These are phyloP conservation scores for Corythucha ciliata DNA, from an alignment of 2,888 invertebrate species.

Conservation along the genomic window DNA sequence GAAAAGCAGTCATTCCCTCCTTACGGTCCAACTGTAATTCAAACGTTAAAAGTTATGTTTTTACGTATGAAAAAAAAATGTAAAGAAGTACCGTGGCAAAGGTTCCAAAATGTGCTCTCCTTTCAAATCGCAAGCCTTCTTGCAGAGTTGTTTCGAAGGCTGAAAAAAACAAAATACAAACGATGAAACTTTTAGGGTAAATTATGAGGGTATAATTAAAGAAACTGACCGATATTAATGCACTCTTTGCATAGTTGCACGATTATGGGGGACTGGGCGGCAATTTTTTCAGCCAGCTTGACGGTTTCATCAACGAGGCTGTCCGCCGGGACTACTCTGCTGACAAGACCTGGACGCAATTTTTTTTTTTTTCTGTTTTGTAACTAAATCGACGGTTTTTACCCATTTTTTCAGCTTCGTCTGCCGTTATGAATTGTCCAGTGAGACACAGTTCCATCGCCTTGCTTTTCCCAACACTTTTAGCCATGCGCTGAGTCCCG, in stretches of 20 bases:
- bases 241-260: constrained; percentile 82
- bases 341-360: constrained; percentile 64
- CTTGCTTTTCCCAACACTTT: constrained; percentile 86
- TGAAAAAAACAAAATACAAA: too few relatives aligned
- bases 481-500: constrained; percentile 83
- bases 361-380: too few relatives aligned
- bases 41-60: too few relatives aligned
- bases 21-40: constrained; percentile 77
- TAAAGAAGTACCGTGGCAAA: constrained; percentile 95
- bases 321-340: constrained; percentile 81
- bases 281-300: constrained; percentile 91
- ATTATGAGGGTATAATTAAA: too few relatives aligned
- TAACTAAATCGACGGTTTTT: too few relatives aligned
- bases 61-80: too few relatives aligned
- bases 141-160: constrained; percentile 79
- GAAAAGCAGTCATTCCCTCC: constrained; percentile 97
- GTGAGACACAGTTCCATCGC: constrained; percentile 98
- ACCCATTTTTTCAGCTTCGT: constrained; percentile 87
- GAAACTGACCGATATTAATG: constrained; percentile 57
- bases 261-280: constrained; percentile 74
- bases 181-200: too few relatives aligned
- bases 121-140: constrained; percentile 84
- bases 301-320: constrained; percentile 78
- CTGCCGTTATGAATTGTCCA: constrained; percentile 80
- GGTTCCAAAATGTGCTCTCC: constrained; percentile 84